A percentile compares a stretch with the other conserved stretches of the same genome.
These are phyloP conservation scores for Mayetiola destructor DNA, from an alignment of 2,888 invertebrate species.

Conservation along the genomic window DNA sequence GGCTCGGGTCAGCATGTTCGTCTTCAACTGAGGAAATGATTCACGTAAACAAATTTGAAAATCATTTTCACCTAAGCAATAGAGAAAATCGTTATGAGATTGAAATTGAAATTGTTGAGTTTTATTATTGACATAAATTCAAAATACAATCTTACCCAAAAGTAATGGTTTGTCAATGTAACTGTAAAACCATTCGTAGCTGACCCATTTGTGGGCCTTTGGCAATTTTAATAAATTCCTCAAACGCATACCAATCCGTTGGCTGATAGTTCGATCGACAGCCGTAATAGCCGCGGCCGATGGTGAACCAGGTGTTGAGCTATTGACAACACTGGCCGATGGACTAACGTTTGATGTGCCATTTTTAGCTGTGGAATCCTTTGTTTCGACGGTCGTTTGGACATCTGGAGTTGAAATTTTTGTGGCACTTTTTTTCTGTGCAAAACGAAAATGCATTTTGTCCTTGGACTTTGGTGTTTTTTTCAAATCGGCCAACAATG, in stretches of 20 bases:
- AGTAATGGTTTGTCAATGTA: conserved; percentile 92
- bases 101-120: background rate
- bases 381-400: background rate
- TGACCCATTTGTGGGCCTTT: conserved; percentile 98
- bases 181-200: conserved; percentile 99
- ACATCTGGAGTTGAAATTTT: too few species aligned
- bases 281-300: conserved; percentile 30
- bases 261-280: conserved; percentile 73
- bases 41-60: conserved; percentile 87
- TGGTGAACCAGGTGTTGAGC: conserved; percentile 16
- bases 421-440: too few species aligned
- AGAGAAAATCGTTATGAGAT: background rate
- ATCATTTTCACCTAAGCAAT: conserved; percentile 86
- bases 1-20: conserved; percentile 65
- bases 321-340: conserved; percentile 13
- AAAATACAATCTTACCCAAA: conserved; percentile 92
- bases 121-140: conserved; percentile 30
- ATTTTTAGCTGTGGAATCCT: conserved; percentile 6
- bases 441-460: background rate
- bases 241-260: conserved; percentile 74
- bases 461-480: background rate
- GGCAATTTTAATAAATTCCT: conserved; percentile 90
- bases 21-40: conserved; percentile 82
- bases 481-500: conserved; percentile 32
- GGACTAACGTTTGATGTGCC: conserved; percentile 17